Evolutionary conservation across 1,140 invertebrate species (phyloP), one percentile per base, ranked within the genome.

Genomic region (Neodiprion fabricii): DNA sequence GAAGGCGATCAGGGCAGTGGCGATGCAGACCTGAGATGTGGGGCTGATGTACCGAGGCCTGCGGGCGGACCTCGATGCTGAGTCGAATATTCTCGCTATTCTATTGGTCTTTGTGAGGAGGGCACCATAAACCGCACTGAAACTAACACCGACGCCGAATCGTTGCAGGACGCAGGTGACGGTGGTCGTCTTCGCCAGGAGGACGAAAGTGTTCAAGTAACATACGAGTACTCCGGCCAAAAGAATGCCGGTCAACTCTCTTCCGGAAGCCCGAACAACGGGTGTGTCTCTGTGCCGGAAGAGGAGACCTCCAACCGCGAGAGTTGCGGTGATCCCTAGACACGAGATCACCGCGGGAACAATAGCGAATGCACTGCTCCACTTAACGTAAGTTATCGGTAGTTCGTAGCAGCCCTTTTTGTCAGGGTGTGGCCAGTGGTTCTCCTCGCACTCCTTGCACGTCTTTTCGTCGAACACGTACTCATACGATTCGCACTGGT

Each of bases 221-320:
- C 93, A 90, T 14, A 88, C 89, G 85, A 92, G 84, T 66, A 93
- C 91, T 23, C 92, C 93, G 48, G 87, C 85, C 21, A 96, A 85
- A 67, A 96, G 91, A 67, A 92, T 92, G 82, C 95, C 95, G 81
- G 94, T 96, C 0, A 97, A 87, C 81, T 97, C 96, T 71, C 96
- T 85, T 2, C 95, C 94, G 0, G 95, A 95, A 1, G 96, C 95
- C 84, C 95, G 93, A 1, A 96, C 93, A 14, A 97, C 90, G 7
- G 95, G 95, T 0, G 96, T 97, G 76, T 94, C 90, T 72, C 95
- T 92, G 81, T 95, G 91, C 1, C 88, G 89, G 80, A 94, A 92
- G 83, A 95, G 92, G 12, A 95, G 85, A 1, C 91, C 86, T 4
- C 90, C 92, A 1, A 94, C 91, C 12, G 90, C 87, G 8, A 92